Conservation (phyloP, 2,888 invertebrate genomes). For the Dryobotodes eremita region DNA sequence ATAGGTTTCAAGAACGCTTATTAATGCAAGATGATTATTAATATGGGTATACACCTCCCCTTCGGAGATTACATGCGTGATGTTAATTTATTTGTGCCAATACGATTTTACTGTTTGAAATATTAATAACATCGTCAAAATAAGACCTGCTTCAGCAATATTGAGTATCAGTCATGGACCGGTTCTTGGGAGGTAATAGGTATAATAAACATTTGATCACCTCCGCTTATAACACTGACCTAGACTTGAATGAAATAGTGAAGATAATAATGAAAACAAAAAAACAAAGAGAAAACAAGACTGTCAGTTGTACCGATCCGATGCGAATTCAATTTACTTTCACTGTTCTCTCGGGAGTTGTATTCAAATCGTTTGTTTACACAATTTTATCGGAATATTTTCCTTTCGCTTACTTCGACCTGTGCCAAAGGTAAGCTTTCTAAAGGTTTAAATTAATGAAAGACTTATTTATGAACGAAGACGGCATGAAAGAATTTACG, state of each 20-base stretch:
- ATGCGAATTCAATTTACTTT: slow-evolving; percentile 77
- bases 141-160: slow-evolving; percentile 8
- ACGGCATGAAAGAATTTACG: slow-evolving; percentile 51
- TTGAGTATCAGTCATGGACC: neutral
- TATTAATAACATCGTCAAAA: neutral
- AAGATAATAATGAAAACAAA: slow-evolving; percentile 26
- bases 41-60: too few species aligned
- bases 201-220: slow-evolving; percentile 45
- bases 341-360: slow-evolving; percentile 72
- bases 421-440: slow-evolving; percentile 65
- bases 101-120: slow-evolving; percentile 13
- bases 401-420: slow-evolving; percentile 56
- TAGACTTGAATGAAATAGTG: slow-evolving; percentile 54
- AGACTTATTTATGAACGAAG: slow-evolving; percentile 43
- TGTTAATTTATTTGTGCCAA: neutral
- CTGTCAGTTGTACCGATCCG: slow-evolving; percentile 65
- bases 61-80: too few species aligned
- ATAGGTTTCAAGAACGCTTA: neutral
- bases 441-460: slow-evolving; percentile 53
- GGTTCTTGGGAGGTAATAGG: slow-evolving; percentile 26
- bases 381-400: slow-evolving; percentile 70
- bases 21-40: neutral
- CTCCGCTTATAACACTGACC: slow-evolving; percentile 55
- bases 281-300: slow-evolving; percentile 73
- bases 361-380: slow-evolving; percentile 72